A percentile compares a stretch with the other conserved stretches of the same genome.
Conservation (phyloP, 2,797 vertebrate genomes). For the Rachycentron canadum region DNA sequence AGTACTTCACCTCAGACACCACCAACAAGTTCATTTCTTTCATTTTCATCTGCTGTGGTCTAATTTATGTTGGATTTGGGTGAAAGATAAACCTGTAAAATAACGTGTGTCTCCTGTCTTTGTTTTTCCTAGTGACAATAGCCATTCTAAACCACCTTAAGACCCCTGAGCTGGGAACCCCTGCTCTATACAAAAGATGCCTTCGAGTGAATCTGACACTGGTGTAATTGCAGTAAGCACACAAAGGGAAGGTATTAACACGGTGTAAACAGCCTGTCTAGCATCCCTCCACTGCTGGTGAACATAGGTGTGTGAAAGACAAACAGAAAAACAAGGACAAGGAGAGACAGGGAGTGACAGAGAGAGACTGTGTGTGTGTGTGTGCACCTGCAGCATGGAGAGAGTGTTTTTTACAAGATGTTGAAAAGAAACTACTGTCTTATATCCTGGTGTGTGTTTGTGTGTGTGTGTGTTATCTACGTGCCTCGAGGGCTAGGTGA, state of each 20-base stretch:
- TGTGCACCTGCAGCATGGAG: not conserved
- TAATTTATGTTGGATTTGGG: slow-evolving; percentile 5
- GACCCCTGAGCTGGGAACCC: slow-evolving; percentile 34
- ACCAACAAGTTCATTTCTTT: not conserved
- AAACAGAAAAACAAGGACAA: slow-evolving; percentile 4
- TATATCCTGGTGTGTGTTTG: slow-evolving; percentile 25
- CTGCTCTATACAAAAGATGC: slow-evolving; percentile 41
- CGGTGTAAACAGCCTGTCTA: slow-evolving; percentile 43
- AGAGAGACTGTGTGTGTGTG: not conserved
- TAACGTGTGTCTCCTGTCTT: not conserved
- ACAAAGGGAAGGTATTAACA: slow-evolving; percentile 54
- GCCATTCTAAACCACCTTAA: slow-evolving; percentile 38
- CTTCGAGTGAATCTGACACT: slow-evolving; percentile 55
- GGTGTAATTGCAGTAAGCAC: slow-evolving; percentile 45
- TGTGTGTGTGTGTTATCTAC: slow-evolving; percentile 23
- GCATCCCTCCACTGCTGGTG: not conserved
- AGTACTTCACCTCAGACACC: not conserved
- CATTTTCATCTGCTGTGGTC: not conserved
- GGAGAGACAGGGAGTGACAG: not conserved
- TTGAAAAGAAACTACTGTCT: slow-evolving; percentile 23
- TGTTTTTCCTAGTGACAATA: slow-evolving; percentile 27
- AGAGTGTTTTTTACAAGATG: too few relatives aligned
- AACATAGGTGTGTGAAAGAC: slow-evolving; percentile 7
- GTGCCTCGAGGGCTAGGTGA: slow-evolving; percentile 64
- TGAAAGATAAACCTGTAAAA: slow-evolving; percentile 5